Percentiles rank a stretch among this genome's conserved stretches.
phyloP scores from a whole-genome alignment of 2,888 invertebrate species.

The Teinopalpus imperialis region DNA sequence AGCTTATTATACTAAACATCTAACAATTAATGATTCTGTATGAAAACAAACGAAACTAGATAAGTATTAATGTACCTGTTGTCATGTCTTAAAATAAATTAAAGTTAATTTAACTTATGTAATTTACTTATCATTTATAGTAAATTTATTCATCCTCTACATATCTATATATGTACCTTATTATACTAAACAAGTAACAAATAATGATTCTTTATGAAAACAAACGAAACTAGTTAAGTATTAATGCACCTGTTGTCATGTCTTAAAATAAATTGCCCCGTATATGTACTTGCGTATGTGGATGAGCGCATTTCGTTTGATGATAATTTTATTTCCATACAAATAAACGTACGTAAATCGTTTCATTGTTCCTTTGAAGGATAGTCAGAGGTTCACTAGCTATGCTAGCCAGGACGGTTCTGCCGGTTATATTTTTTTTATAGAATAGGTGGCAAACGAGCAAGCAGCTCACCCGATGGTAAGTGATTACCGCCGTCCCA shows the following conservation, averaged over 20 bases:
- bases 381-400: too few relatives aligned
- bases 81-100: constrained; percentile 11
- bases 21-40: constrained; percentile 12
- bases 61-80: neutral
- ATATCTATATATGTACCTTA: too few relatives aligned
- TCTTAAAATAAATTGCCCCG: constrained; percentile 14
- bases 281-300: constrained; percentile 6
- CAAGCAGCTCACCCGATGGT: too few relatives aligned
- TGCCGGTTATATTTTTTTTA: too few relatives aligned
- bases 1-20: constrained; percentile 9
- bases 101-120: constrained; percentile 5
- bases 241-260: constrained; percentile 3
- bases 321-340: constrained; percentile 13
- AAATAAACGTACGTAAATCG: too few relatives aligned
- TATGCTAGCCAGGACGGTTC: too few relatives aligned
- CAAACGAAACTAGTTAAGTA: neutral
- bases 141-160: constrained; percentile 15
- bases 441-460: too few relatives aligned
- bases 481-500: too few relatives aligned
- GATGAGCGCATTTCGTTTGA: constrained; percentile 1
- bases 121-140: constrained; percentile 15
- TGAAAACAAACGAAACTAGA: constrained; percentile 2
- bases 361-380: too few relatives aligned
- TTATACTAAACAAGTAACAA: constrained; percentile 16
- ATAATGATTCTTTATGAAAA: constrained; percentile 9